These are phyloP conservation scores for Piscicola geometra DNA, from an alignment of 2,888 invertebrate genomes.

Conservation along the genomic window DNA sequence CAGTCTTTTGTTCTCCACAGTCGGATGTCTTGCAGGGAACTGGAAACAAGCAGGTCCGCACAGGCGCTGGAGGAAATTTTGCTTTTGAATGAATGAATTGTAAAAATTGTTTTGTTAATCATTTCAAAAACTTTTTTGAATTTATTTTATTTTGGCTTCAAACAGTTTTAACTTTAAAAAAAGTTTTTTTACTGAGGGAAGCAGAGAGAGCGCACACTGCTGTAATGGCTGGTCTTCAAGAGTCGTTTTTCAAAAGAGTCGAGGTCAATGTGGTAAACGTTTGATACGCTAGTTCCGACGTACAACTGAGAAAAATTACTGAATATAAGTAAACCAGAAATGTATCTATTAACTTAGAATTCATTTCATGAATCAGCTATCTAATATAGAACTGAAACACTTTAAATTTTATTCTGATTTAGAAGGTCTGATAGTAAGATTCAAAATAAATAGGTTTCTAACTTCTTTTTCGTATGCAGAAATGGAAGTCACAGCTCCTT, in stretches of 20 bases:
- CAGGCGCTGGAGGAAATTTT: conserved; percentile 38
- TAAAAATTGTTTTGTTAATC: no score
- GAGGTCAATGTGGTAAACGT: conserved; percentile 73
- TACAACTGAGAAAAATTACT: conserved; percentile 65
- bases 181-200: conserved; percentile 79
- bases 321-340: no score
- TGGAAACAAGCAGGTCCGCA: conserved; percentile 80
- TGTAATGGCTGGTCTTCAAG: conserved; percentile 75
- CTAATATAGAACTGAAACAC: no score
- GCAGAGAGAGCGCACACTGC: conserved; percentile 72
- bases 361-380: no score
- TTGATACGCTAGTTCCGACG: conserved; percentile 72
- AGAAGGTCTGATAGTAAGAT: no score
- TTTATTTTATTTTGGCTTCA: background rate
- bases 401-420: no score
- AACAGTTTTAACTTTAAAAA: no score
- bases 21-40: conserved; percentile 75
- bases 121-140: background rate
- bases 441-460: no score
- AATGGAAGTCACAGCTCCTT: conserved; percentile 71
- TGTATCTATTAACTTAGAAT: no score
- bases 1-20: conserved; percentile 75
- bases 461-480: conserved; percentile 55
- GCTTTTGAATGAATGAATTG: no score
- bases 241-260: conserved; percentile 67